Percentiles rank a stretch among this genome's conserved stretches.
phyloP scores from a whole-genome alignment of 2,888 invertebrate species.

The Melangyna quadrimaculata region DNA sequence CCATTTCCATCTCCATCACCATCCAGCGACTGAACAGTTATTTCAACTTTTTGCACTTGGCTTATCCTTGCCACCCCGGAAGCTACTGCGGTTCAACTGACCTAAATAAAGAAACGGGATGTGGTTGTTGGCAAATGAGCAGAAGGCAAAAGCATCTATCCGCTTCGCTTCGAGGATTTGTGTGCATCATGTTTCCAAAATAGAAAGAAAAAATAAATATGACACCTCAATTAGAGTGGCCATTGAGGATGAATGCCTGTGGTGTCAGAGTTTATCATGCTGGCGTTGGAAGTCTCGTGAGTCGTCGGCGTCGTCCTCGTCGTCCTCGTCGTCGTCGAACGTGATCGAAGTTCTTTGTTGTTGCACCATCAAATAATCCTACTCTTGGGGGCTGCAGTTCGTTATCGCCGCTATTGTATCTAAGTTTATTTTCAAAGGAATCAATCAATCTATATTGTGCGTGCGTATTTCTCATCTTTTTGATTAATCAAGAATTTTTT shows the following conservation, averaged over 20 bases:
- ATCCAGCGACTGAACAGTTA: conserved; percentile 10
- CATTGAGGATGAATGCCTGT: conserved; percentile 46
- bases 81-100: conserved; percentile 62
- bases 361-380: conserved; percentile 18
- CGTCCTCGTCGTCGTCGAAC: neutral
- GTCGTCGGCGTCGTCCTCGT: neutral
- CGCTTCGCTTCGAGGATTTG: conserved; percentile 29
- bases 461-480: neutral
- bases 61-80: conserved; percentile 58
- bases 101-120: conserved; percentile 55
- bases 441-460: neutral
- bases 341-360: conserved; percentile 7
- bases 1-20: conserved; percentile 1
- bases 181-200: conserved; percentile 49
- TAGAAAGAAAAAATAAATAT: conserved; percentile 17
- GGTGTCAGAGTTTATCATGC: conserved; percentile 31
- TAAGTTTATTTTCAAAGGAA: conserved; percentile 8
- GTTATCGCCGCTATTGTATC: conserved; percentile 8
- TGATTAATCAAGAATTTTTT: neutral
- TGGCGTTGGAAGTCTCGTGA: conserved; percentile 11
- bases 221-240: conserved; percentile 30
- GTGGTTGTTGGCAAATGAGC: conserved; percentile 63
- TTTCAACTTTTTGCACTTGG: conserved; percentile 54
- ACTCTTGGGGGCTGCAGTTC: conserved; percentile 10
- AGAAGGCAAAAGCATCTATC: conserved; percentile 39